phyloP scores from a whole-genome alignment of 2,113 vertebrate genomes.

The Oreochromis aureus region DNA sequence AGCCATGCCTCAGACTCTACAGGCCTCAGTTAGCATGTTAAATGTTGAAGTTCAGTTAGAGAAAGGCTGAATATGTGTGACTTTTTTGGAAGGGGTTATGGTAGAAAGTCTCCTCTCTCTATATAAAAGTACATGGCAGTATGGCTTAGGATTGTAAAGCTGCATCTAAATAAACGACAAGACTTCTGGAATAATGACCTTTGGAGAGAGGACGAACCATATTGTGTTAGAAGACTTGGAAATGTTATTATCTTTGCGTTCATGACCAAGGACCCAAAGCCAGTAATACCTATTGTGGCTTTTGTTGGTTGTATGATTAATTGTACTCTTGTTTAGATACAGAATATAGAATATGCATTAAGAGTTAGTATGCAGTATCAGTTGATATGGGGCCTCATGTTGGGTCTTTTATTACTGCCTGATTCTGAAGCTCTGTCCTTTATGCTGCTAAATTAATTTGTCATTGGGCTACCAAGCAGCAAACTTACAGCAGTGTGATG shows the following conservation, averaged over 20 bases:
- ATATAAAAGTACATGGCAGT: background rate
- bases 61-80: background rate
- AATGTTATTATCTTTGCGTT: background rate
- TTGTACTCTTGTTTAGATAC: background rate
- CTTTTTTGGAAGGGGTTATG: background rate
- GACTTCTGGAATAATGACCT: background rate
- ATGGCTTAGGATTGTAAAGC: background rate
- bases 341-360: background rate
- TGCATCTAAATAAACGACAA: background rate
- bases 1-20: background rate
- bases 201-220: background rate
- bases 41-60: background rate
- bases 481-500: background rate
- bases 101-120: background rate
- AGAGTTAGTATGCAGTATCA: background rate
- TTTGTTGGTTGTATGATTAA: background rate
- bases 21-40: background rate
- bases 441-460: background rate
- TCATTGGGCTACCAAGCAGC: background rate
- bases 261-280: background rate
- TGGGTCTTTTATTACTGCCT: background rate
- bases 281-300: background rate
- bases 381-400: background rate
- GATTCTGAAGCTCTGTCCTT: background rate
- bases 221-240: background rate